Base-by-base conservation (phyloP, 23 tunicate genomes). In the Trididemnum miniatum region DNA sequence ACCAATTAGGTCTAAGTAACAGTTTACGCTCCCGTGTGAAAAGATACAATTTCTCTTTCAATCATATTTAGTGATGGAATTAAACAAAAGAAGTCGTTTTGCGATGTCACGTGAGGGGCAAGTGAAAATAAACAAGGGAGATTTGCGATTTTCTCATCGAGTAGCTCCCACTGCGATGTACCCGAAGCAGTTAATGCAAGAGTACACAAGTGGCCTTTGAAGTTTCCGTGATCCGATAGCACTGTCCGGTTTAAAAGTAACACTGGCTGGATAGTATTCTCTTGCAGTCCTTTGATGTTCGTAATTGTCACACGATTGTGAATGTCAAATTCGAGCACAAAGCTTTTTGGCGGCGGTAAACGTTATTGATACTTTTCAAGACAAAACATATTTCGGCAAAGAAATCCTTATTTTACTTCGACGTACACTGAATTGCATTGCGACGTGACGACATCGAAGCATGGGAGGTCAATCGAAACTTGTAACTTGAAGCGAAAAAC, bases 1-100 rank as follows among this genome's bases (percentile, higher is more conserved):
- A 32, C 75, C 37, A 27, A 62, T 44, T 44, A 44, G 12, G 54
- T 7, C 9, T 7, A 44, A 9, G 54, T 44, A 7, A 44, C 15
- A 7, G 54, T 15, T 44, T 44, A 44, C 15, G 54, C 20, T 28
- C 59, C 79, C 79, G 79, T 74, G 79, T 36, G 79, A 74, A 74
- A 74, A 29, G 62, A 2, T 74, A 20, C 28, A 28, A 25, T 74
- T 74, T 40, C 76, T n/a, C 5, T 20, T 20, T 62, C 26, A 62
- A 62, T 32, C 75, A 33, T 32, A 67, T 67, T 67, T 7, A 67
- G 2, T 31, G 12, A 24, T 12, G 67, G n/a, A 62, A 4, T 26
- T 12, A 62, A 62, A 62, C 37, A 62, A 4, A 62, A 62, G 5
- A 62, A 62, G 25, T 25, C 4, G 29, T n/a, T 26, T n/a, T n/a